These are phyloP conservation scores for Pollenia angustigena DNA, from an alignment of 2,888 invertebrate genomes.

Conservation along the genomic window DNA sequence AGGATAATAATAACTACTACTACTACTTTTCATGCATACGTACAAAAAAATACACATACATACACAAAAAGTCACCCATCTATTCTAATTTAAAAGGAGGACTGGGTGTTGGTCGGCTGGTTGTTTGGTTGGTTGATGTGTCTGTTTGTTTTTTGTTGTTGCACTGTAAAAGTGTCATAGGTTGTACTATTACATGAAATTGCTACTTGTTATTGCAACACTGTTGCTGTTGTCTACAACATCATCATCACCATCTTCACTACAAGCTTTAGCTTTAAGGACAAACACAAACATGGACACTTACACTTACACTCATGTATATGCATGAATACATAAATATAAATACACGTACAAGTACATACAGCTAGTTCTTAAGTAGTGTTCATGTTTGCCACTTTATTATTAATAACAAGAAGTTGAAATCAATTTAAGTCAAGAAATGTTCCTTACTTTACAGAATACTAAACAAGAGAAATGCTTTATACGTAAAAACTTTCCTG, in stretches of 20 bases:
- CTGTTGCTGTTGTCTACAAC: conserved; percentile 43
- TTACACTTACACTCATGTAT: neutral
- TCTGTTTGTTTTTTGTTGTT: neutral
- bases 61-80: neutral
- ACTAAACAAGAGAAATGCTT: neutral
- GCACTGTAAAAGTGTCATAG: conserved; percentile 49
- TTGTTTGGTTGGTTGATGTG: no score
- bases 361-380: neutral
- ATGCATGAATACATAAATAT: neutral
- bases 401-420: conserved; percentile 10
- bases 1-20: conserved; percentile 17
- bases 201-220: conserved; percentile 44
- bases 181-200: conserved; percentile 57
- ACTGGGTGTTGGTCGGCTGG: neutral
- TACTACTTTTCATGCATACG: neutral
- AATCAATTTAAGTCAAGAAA: conserved; percentile 24
- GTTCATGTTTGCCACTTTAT: neutral
- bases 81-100: neutral
- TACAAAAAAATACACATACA: neutral
- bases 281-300: conserved; percentile 23
- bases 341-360: neutral
- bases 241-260: conserved; percentile 21
- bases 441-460: neutral
- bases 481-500: neutral
- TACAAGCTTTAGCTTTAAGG: neutral